A percentile compares a stretch with the other conserved stretches of the same genome.
Conservation (phyloP, 2,113 vertebrate genomes). For the Donacobius atricapilla region DNA sequence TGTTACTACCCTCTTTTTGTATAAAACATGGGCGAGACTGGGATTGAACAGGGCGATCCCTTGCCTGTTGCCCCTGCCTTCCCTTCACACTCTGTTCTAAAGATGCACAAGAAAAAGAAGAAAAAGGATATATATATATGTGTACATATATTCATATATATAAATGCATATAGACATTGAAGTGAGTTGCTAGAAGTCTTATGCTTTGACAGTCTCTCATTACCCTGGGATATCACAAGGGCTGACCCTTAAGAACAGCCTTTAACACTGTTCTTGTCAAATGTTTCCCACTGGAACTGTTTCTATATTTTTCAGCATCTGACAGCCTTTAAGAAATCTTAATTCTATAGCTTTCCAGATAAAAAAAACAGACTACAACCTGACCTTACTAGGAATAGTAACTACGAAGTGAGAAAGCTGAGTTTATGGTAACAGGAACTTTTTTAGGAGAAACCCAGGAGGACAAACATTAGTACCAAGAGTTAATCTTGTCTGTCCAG, state of each 20-base stretch:
- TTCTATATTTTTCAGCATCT: background rate
- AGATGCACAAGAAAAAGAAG: background rate
- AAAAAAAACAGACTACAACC: background rate
- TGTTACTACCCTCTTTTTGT: background rate
- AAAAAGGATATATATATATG: background rate
- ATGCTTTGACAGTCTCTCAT: background rate
- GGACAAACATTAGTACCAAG: background rate
- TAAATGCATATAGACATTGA: background rate
- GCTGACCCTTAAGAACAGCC: background rate
- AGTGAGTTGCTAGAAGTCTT: background rate
- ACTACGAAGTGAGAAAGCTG: background rate
- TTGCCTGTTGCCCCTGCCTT: fast-evolving
- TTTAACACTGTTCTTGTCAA: background rate
- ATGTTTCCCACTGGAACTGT: background rate
- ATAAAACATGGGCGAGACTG: background rate
- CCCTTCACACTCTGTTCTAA: background rate
- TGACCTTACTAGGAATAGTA: background rate
- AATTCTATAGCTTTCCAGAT: background rate
- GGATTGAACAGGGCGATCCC: fast-evolving
- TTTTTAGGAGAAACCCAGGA: background rate
- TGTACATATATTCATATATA: background rate
- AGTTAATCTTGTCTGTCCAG: background rate
- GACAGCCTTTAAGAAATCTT: background rate
- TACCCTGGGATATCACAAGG: background rate
- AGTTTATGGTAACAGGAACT: background rate